phyloP scores from a whole-genome alignment of 2,888 invertebrate species.

The Oxycera nigricornis region DNA sequence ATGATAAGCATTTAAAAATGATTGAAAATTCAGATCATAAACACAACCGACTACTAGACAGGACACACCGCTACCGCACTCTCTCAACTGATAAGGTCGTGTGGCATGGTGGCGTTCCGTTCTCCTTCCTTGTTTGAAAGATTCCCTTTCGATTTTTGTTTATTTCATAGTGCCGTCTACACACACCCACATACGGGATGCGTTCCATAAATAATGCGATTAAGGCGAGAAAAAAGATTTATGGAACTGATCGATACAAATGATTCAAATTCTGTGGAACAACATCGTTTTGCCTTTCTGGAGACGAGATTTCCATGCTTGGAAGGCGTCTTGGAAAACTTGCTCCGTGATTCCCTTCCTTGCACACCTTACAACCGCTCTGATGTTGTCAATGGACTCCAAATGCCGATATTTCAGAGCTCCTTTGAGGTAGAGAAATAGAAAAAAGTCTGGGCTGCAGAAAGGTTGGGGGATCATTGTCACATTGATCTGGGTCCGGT shows the following conservation, averaged over 20 bases:
- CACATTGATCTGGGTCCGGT: not conserved
- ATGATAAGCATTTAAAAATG: too few species aligned
- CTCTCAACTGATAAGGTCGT: too few species aligned
- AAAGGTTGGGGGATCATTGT: not conserved
- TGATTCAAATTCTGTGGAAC: not conserved
- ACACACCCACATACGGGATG: too few species aligned
- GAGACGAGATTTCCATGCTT: too few species aligned
- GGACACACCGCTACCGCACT: too few species aligned
- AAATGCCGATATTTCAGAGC: not conserved
- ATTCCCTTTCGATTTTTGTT: too few species aligned
- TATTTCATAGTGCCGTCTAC: too few species aligned
- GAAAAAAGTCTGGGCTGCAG: not conserved
- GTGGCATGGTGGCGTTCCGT: too few species aligned
- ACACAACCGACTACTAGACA: too few species aligned
- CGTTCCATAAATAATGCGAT: not conserved
- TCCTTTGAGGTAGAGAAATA: not conserved
- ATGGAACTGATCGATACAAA: too few species aligned
- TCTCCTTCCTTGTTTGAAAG: too few species aligned
- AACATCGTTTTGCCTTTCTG: not conserved
- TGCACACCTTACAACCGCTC: not conserved
- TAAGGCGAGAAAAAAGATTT: not conserved
- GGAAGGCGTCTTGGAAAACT: not conserved
- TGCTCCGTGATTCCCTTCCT: not conserved
- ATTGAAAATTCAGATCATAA: too few species aligned
- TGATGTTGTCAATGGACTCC: not conserved